phyloP scores from a whole-genome alignment of 2,113 vertebrate species.

The Felis catus region DNA sequence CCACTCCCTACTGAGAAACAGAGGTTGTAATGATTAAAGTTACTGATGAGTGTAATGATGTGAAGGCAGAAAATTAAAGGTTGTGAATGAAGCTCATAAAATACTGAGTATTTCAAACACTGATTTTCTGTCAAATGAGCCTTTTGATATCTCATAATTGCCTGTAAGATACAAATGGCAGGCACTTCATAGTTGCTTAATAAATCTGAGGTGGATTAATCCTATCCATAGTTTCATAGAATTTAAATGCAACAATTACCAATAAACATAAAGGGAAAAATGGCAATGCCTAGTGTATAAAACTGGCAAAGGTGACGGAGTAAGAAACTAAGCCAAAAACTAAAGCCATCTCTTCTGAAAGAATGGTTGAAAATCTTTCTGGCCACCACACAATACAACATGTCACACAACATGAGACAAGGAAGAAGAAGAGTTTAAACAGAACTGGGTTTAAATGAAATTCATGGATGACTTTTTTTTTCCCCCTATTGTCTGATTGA shows the following conservation, averaged over 20 bases:
- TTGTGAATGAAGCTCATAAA: neutral
- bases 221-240: neutral
- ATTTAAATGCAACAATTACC: neutral
- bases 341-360: neutral
- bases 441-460: neutral
- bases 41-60: neutral
- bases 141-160: neutral
- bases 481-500: neutral
- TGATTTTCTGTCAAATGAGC: neutral
- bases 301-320: neutral
- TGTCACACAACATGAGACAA: neutral
- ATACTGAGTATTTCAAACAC: neutral
- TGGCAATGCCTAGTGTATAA: neutral
- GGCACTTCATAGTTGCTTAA: neutral
- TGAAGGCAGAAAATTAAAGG: neutral
- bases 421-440: neutral
- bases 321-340: conserved; percentile 40
- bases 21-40: neutral
- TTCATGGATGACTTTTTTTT: neutral
- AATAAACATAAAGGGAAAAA: neutral
- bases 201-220: neutral
- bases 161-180: neutral
- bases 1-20: neutral
- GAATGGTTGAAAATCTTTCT: neutral
- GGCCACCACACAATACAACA: rapidly evolving